These are phyloP conservation scores for Hestina assimilis DNA, from an alignment of 1,140 invertebrate species.

Conservation along the genomic window DNA sequence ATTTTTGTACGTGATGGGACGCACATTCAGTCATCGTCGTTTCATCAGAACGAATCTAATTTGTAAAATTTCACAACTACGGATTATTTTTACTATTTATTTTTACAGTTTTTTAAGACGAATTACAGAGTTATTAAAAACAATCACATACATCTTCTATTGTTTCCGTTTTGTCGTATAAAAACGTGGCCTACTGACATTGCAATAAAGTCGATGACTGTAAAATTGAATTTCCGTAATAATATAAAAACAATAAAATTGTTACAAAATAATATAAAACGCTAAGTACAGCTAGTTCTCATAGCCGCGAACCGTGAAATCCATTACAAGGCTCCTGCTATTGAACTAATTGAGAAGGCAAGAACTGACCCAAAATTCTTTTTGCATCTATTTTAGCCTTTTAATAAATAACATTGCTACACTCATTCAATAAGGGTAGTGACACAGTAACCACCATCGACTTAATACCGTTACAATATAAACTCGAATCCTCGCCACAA, in stretches of 20 bases:
- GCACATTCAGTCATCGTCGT: conserved; percentile 28
- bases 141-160: no score
- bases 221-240: background rate
- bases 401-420: conserved; percentile 1
- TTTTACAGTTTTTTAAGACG: background rate
- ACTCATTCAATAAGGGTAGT: background rate
- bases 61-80: no score
- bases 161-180: background rate
- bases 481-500: conserved; percentile 37
- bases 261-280: conserved; percentile 29
- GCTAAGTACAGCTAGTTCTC: conserved; percentile 35
- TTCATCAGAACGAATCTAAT: no score
- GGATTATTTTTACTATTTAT: no score
- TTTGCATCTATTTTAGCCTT: background rate
- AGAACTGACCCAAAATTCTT: conserved; percentile 17
- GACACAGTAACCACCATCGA: conserved; percentile 48
- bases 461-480: conserved; percentile 51
- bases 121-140: no score
- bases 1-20: conserved; percentile 52
- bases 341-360: conserved; percentile 43
- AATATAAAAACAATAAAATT: conserved; percentile 20
- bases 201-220: background rate
- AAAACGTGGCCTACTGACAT: background rate
- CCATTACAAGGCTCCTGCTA: conserved; percentile 36
- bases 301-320: conserved; percentile 43